Conservation (phyloP, 2,888 invertebrate genomes). For the Euspilapteryx auroguttella region DNA sequence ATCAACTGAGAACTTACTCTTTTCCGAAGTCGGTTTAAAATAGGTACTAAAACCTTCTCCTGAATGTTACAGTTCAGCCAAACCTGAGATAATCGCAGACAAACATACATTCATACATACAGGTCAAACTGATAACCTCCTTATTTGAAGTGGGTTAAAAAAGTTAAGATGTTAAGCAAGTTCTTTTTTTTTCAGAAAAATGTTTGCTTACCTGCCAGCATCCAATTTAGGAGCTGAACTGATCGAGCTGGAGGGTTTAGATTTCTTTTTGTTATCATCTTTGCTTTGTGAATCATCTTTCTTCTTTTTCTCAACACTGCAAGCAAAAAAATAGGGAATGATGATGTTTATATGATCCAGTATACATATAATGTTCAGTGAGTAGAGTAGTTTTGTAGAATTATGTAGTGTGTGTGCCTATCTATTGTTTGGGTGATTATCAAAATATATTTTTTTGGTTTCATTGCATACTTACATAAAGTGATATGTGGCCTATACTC, state of each 20-base stretch:
- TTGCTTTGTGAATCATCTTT: constrained; percentile 65
- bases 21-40: no score
- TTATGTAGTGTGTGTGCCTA: no score
- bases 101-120: no score
- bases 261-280: constrained; percentile 76
- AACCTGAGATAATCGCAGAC: no score
- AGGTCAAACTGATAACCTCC: no score
- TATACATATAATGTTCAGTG: background rate
- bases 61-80: no score
- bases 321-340: constrained; percentile 13
- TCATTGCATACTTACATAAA: no score
- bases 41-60: no score
- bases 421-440: no score
- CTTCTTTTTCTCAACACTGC: constrained; percentile 82
- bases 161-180: background rate
- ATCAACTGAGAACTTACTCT: no score
- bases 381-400: background rate
- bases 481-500: no score
- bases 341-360: background rate
- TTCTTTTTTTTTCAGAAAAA: background rate
- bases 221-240: constrained; percentile 71
- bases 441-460: no score
- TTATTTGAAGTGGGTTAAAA: background rate
- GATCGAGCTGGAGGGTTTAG: constrained; percentile 66
- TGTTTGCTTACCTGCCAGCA: constrained; percentile 65